These are phyloP conservation scores for Pluvialis apricaria DNA, from an alignment of 2,113 vertebrate genomes.

Conservation along the genomic window DNA sequence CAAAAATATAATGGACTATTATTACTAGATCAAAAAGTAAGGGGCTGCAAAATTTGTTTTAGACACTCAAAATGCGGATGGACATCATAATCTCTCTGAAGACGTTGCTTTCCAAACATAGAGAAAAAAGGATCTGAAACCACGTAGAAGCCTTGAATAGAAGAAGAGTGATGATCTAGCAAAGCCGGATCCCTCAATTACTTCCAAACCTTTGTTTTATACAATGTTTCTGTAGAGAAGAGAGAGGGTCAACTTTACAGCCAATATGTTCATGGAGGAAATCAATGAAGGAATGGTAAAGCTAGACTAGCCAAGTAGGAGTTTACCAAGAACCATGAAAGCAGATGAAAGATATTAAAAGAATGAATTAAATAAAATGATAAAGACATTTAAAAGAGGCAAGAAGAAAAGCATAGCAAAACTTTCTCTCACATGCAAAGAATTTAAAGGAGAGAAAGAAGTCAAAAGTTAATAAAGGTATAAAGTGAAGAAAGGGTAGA, in stretches of 20 bases:
- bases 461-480: background rate
- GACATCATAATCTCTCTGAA: background rate
- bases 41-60: background rate
- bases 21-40: background rate
- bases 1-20: background rate
- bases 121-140: background rate
- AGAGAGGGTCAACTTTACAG: rapidly evolving
- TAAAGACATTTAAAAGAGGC: background rate
- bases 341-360: background rate
- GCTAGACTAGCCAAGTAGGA: background rate
- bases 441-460: background rate
- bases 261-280: background rate
- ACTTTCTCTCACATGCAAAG: background rate
- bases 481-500: background rate
- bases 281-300: background rate
- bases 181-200: background rate
- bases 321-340: background rate
- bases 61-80: background rate
- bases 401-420: background rate
- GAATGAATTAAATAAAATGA: background rate
- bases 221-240: background rate
- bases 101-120: background rate
- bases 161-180: background rate
- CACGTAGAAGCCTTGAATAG: background rate
- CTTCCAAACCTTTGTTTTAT: background rate